Conservation (phyloP, 2,888 invertebrate genomes). For the Netelia melanura region DNA sequence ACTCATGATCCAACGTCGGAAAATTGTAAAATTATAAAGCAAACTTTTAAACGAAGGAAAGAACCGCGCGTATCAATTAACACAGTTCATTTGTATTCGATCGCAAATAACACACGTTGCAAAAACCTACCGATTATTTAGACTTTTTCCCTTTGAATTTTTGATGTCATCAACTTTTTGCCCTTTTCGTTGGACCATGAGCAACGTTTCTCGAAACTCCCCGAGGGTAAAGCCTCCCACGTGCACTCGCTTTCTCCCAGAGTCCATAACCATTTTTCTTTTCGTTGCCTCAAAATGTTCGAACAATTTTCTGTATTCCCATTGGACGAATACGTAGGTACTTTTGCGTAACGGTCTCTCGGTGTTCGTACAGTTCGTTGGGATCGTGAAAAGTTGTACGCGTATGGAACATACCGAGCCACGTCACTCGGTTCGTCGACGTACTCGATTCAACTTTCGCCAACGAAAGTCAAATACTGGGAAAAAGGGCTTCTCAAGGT, state of each 20-base stretch:
- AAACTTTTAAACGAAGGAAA: neutral
- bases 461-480: neutral
- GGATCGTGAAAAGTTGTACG: neutral
- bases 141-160: slow-evolving; percentile 6
- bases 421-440: neutral
- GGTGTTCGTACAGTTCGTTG: neutral
- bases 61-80: neutral
- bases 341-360: neutral
- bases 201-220: neutral
- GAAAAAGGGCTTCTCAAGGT: slow-evolving; percentile 2
- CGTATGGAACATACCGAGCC: neutral
- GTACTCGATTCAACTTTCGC: neutral
- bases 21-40: slow-evolving; percentile 76
- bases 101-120: neutral
- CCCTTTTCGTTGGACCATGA: slow-evolving; percentile 24
- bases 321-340: slow-evolving; percentile 6
- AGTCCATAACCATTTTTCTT: slow-evolving; percentile 26
- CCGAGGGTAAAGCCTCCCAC: slow-evolving; percentile 2
- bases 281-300: slow-evolving; percentile 4
- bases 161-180: slow-evolving; percentile 5
- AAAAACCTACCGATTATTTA: neutral
- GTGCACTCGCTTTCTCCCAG: slow-evolving; percentile 2
- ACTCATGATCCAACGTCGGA: slow-evolving; percentile 43
- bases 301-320: slow-evolving; percentile 2
- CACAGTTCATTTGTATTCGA: neutral